Base-by-base conservation (phyloP, 1,140 invertebrate species). In the Anadara kagoshimensis region DNA sequence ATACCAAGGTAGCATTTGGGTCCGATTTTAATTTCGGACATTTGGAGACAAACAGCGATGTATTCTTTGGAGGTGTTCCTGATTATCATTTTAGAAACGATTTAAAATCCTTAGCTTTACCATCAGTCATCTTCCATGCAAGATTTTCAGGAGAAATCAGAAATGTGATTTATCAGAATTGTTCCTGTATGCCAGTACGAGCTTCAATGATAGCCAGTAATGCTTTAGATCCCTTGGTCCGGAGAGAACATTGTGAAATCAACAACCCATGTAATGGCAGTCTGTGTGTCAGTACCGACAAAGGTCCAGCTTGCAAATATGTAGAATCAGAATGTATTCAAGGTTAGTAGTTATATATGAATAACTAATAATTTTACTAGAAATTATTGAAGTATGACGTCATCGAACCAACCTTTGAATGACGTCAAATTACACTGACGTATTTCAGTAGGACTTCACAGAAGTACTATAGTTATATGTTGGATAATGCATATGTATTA, bases 161-260 rank as follows among this genome's bases (percentile, higher is more conserved):
- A 57, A 88, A 88, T 72, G 82, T 88, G 0, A 67, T 87, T 14
- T 88, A 88, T 73, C 79, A 79, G 68, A 88, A 88, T 66, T 88
- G 86, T 76, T 78, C 86, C 10, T 88, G 86, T 61, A 66, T 77
- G 22, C 80, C 79, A 14, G 75, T 78, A 5, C 75, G 86, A 18
- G 85, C 73, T 2, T 57, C 45, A n/a, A 74, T 84, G 75, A 22
- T 85, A 1, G 75, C 79, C 0, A 75, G 79, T 10, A 36, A 43
- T 5, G 78, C 78, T 0, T 66, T 81, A 47, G 61, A 71, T 45
- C 47, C 49, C 16, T 36, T 36, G 2, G 44, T 54, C 8, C 72
- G 69, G n/a, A 53, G 16, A 36, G 86, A 87, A 70, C 70, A 77
- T 14, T 87, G 86, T 70, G 84, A 87, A 18, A 36, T 69, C 5